These are phyloP conservation scores for Porites rus DNA, from an alignment of 92 coral and sea anemone species.

Conservation along the genomic window DNA sequence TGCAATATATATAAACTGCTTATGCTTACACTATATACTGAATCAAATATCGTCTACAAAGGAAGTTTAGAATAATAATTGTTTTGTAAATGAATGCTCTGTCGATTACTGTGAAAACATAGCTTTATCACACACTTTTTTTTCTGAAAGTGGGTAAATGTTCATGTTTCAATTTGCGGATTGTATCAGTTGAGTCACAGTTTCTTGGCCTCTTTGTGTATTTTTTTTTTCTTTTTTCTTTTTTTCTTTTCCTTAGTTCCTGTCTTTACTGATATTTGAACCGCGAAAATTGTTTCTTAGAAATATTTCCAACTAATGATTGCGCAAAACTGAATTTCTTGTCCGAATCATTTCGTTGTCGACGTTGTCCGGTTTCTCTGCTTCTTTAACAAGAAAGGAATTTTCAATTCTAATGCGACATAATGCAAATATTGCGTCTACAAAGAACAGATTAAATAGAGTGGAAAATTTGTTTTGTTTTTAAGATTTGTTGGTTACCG, in stretches of 20 bases:
- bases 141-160: no score
- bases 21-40: not conserved
- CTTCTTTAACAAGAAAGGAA: conserved; percentile 25
- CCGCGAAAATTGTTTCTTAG: no score
- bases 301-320: not conserved
- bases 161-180: no score
- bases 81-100: no score
- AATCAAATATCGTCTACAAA: not conserved
- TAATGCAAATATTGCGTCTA: conserved; percentile 5
- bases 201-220: no score
- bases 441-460: conserved; percentile 47
- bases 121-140: no score
- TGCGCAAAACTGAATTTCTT: not conserved
- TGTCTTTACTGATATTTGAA: no score
- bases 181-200: no score
- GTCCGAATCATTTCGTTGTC: not conserved
- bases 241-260: no score
- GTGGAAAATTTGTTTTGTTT: conserved; percentile 64
- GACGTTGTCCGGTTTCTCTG: not conserved
- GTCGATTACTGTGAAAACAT: no score
- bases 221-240: no score
- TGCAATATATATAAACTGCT: not conserved
- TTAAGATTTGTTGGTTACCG: conserved; percentile 37
- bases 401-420: conserved; percentile 13
- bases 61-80: no score